Base-by-base conservation (phyloP, 2,888 invertebrate species). In the Heliconius aoede region DNA sequence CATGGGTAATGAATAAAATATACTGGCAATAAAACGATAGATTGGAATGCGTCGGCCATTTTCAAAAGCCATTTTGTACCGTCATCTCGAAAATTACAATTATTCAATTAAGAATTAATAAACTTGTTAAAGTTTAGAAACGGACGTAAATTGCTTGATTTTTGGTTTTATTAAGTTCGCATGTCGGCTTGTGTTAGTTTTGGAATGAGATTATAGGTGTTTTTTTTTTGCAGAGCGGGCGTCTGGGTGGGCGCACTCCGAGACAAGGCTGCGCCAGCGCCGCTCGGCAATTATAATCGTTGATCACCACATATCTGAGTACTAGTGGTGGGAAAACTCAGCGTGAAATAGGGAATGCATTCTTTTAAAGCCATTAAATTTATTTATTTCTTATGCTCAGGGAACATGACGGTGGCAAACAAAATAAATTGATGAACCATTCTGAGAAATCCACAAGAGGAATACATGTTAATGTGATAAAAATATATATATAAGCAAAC, bases 71-170 rank as follows among this genome's bases (percentile, higher is more conserved):
- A 90, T 90, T 91, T 87, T 85, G 86, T 90, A 86, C 89, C 88
- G 89, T 91, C 92, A 93, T 92, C 91, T 88, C 89, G 89, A 91
- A 91, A 93, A 94, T 93, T 89, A 92, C 91, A 90, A 94, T 92
- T 93, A 93, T 94, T 93, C 91, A 90, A 90, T 92, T 90, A 89
- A 87, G 90, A 92, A 93, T 94, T 94, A 94, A 94, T 94, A 94
- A 93, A 94, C 94, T 94, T 93, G 94, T 94, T 94, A 93, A 89
- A 89, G 90, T 91, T 92, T 91, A 88, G 91, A 89, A 91, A 89
- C 89, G 89, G 86, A 92, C 90, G 92, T 91, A 91, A 92, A 92
- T 93, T 91, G 90, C 89, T 86, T 85, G 87, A 84, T 80, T 90
- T 91, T 91, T 93, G 88, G 90, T 93, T 92, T 93, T 94, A 90